A percentile compares a stretch with the other conserved stretches of the same genome.
phyloP scores from a whole-genome alignment of 2,797 vertebrate genomes.

The Channa striata region DNA sequence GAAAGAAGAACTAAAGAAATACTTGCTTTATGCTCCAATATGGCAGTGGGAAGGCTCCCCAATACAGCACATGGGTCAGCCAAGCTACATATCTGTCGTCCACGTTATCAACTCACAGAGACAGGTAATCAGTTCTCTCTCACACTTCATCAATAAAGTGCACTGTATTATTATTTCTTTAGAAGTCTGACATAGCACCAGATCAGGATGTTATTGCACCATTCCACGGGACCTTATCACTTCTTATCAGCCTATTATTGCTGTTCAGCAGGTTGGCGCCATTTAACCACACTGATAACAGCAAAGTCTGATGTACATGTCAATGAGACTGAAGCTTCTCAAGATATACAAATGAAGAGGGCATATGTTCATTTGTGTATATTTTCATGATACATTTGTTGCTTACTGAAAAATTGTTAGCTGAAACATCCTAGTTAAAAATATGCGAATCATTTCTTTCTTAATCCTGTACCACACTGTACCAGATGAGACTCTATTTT shows the following conservation, averaged over 20 bases:
- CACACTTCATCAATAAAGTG: background rate
- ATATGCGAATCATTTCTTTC: background rate
- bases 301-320: no score
- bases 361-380: no score
- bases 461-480: background rate
- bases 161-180: background rate
- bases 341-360: no score
- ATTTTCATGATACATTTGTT: no score
- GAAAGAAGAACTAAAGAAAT: constrained; percentile 83
- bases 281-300: no score
- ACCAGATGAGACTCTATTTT: background rate
- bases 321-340: no score
- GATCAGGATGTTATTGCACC: no score
- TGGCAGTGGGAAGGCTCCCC: constrained; percentile 87
- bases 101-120: constrained; percentile 77
- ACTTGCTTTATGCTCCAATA: constrained; percentile 80
- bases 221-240: no score
- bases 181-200: no score
- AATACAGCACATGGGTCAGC: constrained; percentile 88
- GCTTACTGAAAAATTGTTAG: no score
- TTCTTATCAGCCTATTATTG: no score
- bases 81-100: constrained; percentile 80
- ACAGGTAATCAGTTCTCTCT: constrained; percentile 68
- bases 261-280: no score
- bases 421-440: background rate